Percentiles rank a stretch among this genome's conserved stretches.
These are phyloP conservation scores for Zootermopsis nevadensis DNA, from an alignment of 2,888 invertebrate species.

Conservation along the genomic window DNA sequence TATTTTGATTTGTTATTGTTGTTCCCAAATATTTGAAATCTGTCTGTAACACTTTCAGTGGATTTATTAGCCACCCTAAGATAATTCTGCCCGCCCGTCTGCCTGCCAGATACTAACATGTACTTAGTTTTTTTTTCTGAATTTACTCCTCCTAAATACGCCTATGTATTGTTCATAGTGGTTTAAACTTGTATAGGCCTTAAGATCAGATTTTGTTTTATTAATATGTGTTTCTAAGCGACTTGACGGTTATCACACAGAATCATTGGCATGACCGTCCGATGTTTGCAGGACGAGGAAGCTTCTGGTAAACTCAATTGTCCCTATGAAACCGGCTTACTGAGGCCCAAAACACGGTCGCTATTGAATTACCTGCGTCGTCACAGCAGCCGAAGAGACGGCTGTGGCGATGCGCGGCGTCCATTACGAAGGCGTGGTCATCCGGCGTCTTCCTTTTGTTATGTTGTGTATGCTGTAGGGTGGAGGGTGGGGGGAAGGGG, in stretches of 20 bases:
- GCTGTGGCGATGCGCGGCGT: slow-evolving; percentile 15
- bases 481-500: too few relatives aligned
- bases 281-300: neutral
- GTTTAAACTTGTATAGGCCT: neutral
- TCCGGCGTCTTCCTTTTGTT: slow-evolving; percentile 28
- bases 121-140: too few relatives aligned
- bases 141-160: too few relatives aligned
- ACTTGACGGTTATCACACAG: neutral
- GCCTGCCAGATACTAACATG: too few relatives aligned
- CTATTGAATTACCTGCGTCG: slow-evolving; percentile 29
- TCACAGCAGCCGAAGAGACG: neutral
- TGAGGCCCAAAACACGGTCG: slow-evolving; percentile 34
- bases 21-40: too few relatives aligned
- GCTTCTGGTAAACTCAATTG: slow-evolving; percentile 37
- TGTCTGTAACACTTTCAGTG: too few relatives aligned
- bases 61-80: too few relatives aligned
- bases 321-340: slow-evolving; percentile 36
- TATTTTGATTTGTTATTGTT: too few relatives aligned
- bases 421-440: slow-evolving; percentile 35
- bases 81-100: too few relatives aligned
- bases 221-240: neutral
- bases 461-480: too few relatives aligned
- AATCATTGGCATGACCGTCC: slow-evolving; percentile 9
- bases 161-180: neutral
- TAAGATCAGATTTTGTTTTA: neutral